These are phyloP conservation scores for Syngnathoides biaculeatus DNA, from an alignment of 2,113 vertebrate species.

Conservation along the genomic window DNA sequence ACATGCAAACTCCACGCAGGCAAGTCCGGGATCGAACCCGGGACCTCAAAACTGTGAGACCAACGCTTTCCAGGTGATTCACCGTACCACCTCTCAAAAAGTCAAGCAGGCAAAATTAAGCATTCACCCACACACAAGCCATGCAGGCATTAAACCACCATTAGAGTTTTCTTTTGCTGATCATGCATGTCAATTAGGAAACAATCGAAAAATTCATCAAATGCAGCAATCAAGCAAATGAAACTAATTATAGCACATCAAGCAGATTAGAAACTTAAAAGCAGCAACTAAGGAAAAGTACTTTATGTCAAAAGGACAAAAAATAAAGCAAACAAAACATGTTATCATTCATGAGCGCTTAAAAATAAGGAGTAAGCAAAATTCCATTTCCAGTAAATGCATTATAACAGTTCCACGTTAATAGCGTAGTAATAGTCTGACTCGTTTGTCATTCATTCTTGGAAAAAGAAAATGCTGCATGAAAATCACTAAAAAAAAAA, in stretches of 20 bases:
- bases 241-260: slow-evolving; percentile 23
- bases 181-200: slow-evolving; percentile 2
- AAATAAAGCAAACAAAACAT: slow-evolving; percentile 1
- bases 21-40: too few relatives aligned
- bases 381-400: background rate
- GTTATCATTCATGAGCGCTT: background rate
- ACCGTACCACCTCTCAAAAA: background rate
- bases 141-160: background rate
- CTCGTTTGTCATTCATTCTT: background rate
- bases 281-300: slow-evolving; percentile 7
- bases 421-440: background rate
- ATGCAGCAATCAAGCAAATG: slow-evolving; percentile 25
- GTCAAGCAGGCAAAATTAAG: background rate
- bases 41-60: too few relatives aligned
- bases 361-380: background rate
- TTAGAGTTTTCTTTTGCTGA: slow-evolving; percentile 8
- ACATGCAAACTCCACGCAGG: too few relatives aligned
- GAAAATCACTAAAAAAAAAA: too few relatives aligned
- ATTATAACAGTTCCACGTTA: background rate
- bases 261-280: slow-evolving; percentile 8
- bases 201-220: slow-evolving; percentile 15
- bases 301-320: background rate
- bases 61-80: too few relatives aligned
- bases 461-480: too few relatives aligned
- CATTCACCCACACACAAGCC: background rate